Base-by-base conservation (phyloP, 2,888 invertebrate species). In the Phlogophora meticulosa region DNA sequence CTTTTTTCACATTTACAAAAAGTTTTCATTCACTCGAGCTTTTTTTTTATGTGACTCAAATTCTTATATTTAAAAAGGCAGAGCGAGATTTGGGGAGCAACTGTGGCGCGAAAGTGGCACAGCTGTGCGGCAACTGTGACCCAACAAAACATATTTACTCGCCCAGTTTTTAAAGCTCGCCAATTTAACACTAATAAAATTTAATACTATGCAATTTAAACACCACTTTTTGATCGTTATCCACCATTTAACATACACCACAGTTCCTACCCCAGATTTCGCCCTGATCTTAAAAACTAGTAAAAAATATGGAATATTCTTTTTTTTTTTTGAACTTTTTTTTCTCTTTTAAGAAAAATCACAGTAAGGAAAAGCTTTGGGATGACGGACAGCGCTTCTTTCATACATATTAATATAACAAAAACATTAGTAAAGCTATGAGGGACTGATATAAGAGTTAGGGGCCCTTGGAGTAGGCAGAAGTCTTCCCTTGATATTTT, bases 281-380 rank as follows among this genome's bases (percentile, higher is more conserved):
- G 46, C 53, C 49, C 61, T 11, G n/a, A 43, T 28, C 49, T 72
- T 79, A 68, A 68, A 34, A 36, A 32, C 68, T 76, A 81, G 63
- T 76, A 81, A 82, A 81, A 80, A 70, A 80, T 82, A 75, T 81
- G 80, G 78, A 80, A 78, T 77, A 58, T 66, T 60, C 48, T 62
- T 72, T 70, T 72, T 64, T 72, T 77, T 62, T 80, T 80, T 70
- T 67, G 17, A 52, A 48, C 24, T 46, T 62, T 64, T 40, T 65
- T 73, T 75, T 68, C 36, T 72, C 46, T 70, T 57, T 60, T 65
- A 36, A 65, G 62, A 64, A 72, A 45, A 78, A 81, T 82, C 83
- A 81, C 83, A 81, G 81, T 63, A 61, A 74, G 80, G 81, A 78
- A 67, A 82, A 82, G 64, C 81, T 70, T 76, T 58, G 73, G 62